Conservation (phyloP, 2,113 vertebrate species). For the Madoqua kirkii region DNA sequence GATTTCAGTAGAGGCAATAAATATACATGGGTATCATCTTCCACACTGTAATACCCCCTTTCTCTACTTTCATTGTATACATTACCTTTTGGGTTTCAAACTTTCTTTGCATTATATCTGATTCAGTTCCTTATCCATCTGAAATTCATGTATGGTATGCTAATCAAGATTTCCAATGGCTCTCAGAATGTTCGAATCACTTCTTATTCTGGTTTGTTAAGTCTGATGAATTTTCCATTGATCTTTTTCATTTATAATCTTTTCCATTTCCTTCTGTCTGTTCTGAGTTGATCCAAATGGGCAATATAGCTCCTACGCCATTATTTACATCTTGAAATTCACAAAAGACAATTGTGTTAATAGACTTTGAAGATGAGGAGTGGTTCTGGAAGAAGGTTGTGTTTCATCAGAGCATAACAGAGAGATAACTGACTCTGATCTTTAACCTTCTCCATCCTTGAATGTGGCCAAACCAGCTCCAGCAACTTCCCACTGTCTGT, state of each 20-base stretch:
- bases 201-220: slow-evolving; percentile 3
- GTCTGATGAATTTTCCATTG: neutral
- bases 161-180: neutral
- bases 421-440: neutral
- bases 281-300: neutral
- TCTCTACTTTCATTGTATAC: neutral
- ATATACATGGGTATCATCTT: neutral
- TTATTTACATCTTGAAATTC: neutral
- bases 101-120: neutral
- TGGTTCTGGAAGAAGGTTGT: neutral
- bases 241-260: neutral
- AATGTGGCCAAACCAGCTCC: neutral
- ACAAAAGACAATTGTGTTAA: neutral
- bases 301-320: neutral
- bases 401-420: neutral
- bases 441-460: neutral
- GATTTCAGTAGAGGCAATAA: neutral
- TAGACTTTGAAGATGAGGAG: neutral
- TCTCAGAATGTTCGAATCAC: neutral
- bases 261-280: slow-evolving; percentile 24
- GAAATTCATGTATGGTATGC: neutral
- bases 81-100: neutral
- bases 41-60: neutral
- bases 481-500: neutral
- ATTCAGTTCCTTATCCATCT: neutral